Evolutionary conservation across 1,140 invertebrate genomes (phyloP).

Genomic region (Cotesia vestalis): DNA sequence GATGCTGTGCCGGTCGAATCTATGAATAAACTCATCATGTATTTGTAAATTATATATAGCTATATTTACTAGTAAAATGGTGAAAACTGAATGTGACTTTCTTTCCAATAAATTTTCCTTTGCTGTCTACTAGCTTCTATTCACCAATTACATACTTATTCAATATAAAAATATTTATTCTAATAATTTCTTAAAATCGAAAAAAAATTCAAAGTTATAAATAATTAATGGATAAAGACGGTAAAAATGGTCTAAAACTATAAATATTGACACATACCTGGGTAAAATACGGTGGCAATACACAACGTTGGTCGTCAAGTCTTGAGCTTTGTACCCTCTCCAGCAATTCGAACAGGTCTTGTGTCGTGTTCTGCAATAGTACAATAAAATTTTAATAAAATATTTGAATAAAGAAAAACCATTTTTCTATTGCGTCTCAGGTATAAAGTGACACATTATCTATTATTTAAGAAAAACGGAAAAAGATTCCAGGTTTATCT

Average conservation of each 20-base stretch:
- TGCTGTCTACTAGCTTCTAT: no score
- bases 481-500: neutral
- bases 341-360: slow-evolving; percentile 88
- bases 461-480: neutral
- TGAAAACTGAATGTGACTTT: no score
- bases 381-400: slow-evolving; percentile 6
- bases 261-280: slow-evolving; percentile 71
- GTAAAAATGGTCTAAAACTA: neutral
- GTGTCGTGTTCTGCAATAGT: slow-evolving; percentile 72
- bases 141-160: no score
- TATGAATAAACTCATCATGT: no score
- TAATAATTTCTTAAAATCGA: no score
- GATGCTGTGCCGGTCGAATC: no score
- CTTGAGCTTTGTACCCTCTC: slow-evolving; percentile 91
- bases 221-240: neutral
- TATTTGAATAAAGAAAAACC: neutral
- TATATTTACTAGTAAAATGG: no score
- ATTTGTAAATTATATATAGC: no score
- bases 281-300: slow-evolving; percentile 85
- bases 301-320: slow-evolving; percentile 93
- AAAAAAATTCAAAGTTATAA: neutral
- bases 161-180: no score
- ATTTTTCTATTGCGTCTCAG: neutral
- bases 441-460: neutral
- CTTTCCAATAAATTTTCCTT: no score